Conservation (phyloP, 2,797 vertebrate genomes). For the Spheniscus humboldti region DNA sequence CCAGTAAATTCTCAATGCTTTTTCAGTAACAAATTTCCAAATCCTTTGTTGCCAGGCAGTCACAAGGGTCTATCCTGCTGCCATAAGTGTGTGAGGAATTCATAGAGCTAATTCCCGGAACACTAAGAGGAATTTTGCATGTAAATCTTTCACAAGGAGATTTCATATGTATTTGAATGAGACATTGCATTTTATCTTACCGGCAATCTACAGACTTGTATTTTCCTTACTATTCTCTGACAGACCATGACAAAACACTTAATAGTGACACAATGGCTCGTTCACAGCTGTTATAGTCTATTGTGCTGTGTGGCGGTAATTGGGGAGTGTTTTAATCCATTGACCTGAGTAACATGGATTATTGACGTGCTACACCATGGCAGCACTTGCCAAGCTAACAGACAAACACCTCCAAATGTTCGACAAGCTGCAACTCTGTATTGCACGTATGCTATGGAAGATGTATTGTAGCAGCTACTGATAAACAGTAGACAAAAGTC, state of each 20-base stretch:
- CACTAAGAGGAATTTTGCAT: neutral
- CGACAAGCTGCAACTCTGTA: neutral
- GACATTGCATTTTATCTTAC: neutral
- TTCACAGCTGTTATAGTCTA: constrained; percentile 18
- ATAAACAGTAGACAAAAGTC: neutral
- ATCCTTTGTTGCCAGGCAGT: neutral
- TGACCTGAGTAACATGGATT: neutral
- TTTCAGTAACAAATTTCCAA: neutral
- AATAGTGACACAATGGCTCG: neutral
- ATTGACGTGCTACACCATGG: neutral
- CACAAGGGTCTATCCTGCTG: neutral
- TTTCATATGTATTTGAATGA: neutral
- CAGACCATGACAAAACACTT: constrained; percentile 16
- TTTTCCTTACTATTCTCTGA: neutral
- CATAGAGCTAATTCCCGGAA: neutral
- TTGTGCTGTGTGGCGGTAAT: neutral
- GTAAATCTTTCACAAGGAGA: neutral
- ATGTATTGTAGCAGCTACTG: neutral
- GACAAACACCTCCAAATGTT: neutral
- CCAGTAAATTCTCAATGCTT: neutral
- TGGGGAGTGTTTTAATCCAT: neutral
- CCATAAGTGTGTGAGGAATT: neutral
- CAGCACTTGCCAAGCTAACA: neutral
- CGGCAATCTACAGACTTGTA: neutral
- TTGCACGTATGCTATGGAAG: neutral